Base-by-base conservation (phyloP, 1,140 invertebrate species). In the Venustaconcha ellipsiformis region DNA sequence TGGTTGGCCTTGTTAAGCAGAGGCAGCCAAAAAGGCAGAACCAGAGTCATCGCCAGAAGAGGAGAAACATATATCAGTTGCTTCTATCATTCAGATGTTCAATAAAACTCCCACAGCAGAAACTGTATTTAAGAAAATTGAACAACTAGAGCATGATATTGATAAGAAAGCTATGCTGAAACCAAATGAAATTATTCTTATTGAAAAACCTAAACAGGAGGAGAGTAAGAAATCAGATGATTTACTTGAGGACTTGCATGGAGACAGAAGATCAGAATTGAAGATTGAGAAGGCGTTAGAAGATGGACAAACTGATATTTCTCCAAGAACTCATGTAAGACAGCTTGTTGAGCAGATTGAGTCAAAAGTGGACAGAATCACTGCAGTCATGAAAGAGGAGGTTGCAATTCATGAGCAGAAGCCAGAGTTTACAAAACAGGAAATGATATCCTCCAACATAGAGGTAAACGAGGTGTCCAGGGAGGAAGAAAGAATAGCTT, bases 301-400 rank as follows among this genome's bases (percentile, higher is more conserved):
- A 6, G 23, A 37, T 58, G 55, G 48, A n/a, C 63, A 63, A 58
- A 58, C 48, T 66, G 77, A 78, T 67, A 30, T 71, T 15, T 67
- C 77, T 20, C 77, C 77, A 62, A 57, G 72, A 18, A 74, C 72
- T 56, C 77, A 74, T 56, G 58, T 78, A 13, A 70, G 68, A 67
- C 63, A 79, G 57, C 79, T 83, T 65, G 81, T 83, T 62, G 75
- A 83, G 57, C 78, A 83, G 57, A 83, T 83, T 67, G 79, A 83
- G 76, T 73, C 78, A 11, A 68, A 59, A 70, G 75, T 74, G 84
- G 88, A 83, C 26, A 78, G 59, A 55, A 78, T 78, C 30, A 58
- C 72, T 37, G 66, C 71, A 69, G 30, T 64, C 14, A 70, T 72
- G 63, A 57, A 69, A 63, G 57, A 56, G 58, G 64, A 78, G 30